Evolutionary conservation across 2,113 vertebrate genomes (phyloP), one percentile per base, ranked within the genome.

Genomic region (Sigmodon hispidus): DNA sequence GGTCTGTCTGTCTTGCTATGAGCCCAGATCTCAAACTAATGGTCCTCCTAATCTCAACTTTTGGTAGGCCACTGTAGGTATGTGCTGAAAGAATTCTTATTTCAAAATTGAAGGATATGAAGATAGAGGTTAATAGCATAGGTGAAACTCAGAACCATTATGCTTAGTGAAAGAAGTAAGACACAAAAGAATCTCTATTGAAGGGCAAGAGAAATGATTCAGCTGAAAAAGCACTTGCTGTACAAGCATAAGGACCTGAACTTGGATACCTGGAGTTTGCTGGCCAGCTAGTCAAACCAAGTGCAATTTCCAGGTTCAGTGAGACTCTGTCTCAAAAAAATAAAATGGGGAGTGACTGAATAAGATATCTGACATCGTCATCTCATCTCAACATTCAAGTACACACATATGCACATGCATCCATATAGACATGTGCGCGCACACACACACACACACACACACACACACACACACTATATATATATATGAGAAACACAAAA

Each of bases 61-160:
- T 72, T 87, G 36, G n/a, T 52, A 31, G 67, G 67, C 2, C 3
- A 87, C 19, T 87, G 16, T 57, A 43, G 26, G 8, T 87, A 52
- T 57, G 50, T 84, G 59, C 8, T 57, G 36, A 70, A 40, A 93
- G 75, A 77, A 34, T 43, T 93, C 79, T 89, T 91, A 45, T 76
- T 89, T 91, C 24, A 87, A 85, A 95, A 87, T 43, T 81, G 84
- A 86, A 5, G 65, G n/a, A 70, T 57, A 45, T 92, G 61, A 87
- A 87, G 43, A 92, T 59, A 87, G 26, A 13, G 36, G 61, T 61
- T 76, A 89, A 63, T 57, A 90, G 61, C 5, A 83, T 36, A 40
- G 7, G 29, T n/a, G 17, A 90, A 70, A 22, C 45, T 84, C 75
- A 67, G 40, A 84, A 90, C n/a, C 22, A 79, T 84, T 59, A 77